Evolutionary conservation across 2,888 invertebrate genomes (phyloP).

Genomic region (Meganola albula): DNA sequence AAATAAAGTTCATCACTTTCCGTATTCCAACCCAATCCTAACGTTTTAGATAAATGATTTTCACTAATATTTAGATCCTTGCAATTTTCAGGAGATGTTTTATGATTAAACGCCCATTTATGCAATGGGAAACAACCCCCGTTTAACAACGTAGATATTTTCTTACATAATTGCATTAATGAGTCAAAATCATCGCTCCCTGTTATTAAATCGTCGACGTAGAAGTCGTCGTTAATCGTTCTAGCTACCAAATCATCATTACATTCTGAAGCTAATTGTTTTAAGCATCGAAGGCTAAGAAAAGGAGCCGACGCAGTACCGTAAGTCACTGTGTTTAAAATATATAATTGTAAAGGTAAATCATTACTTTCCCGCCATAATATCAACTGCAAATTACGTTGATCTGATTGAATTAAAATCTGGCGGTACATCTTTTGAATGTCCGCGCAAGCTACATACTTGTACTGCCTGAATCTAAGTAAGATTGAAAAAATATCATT

Average conservation of each 20-base stretch:
- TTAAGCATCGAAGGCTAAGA: constrained; percentile 6
- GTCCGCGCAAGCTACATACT: constrained; percentile 4
- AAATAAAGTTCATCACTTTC: constrained; percentile 15
- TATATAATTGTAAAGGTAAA: not conserved
- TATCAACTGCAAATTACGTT: constrained; percentile 1
- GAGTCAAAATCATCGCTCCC: constrained; percentile 6
- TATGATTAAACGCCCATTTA: no score
- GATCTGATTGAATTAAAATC: not conserved
- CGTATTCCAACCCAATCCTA: constrained; percentile 17
- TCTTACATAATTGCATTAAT: no score
- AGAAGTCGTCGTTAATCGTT: constrained; percentile 26
- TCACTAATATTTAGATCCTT: constrained; percentile 19
- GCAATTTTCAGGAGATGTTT: no score
- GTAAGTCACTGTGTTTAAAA: constrained; percentile 1
- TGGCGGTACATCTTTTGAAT: constrained; percentile 7
- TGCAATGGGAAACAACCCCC: no score
- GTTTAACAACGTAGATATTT: no score
- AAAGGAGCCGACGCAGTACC: constrained; percentile 3
- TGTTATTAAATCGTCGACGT: constrained; percentile 20
- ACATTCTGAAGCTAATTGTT: constrained; percentile 24
- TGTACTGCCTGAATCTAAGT: constrained; percentile 10
- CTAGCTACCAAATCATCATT: constrained; percentile 17
- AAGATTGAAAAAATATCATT: constrained; percentile 8
- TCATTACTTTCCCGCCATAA: constrained; percentile 1
- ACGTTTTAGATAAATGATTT: constrained; percentile 18